Percentiles rank a stretch among this genome's conserved stretches.
phyloP scores from a whole-genome alignment of 2,113 vertebrate species.

The Corythoichthys intestinalis region DNA sequence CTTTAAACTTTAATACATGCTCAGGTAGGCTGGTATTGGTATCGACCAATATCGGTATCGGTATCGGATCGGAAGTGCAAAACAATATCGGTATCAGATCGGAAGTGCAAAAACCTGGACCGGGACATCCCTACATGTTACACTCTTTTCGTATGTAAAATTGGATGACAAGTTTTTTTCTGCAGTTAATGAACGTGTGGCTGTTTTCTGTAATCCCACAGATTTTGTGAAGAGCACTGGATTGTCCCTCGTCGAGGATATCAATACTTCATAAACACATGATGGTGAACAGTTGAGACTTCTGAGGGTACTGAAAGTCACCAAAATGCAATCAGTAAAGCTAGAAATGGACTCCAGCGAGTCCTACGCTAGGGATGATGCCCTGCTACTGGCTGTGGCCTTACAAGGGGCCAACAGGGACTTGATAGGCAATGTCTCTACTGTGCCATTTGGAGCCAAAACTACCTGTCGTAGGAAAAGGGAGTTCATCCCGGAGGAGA shows the following conservation, averaged over 20 bases:
- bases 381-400: slow-evolving; percentile 77
- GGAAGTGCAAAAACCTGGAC: too few relatives aligned
- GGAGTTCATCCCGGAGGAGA: slow-evolving; percentile 95
- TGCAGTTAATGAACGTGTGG: neutral
- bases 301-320: slow-evolving; percentile 25
- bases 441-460: slow-evolving; percentile 73
- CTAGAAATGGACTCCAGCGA: slow-evolving; percentile 78
- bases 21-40: too few relatives aligned
- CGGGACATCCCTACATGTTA: too few relatives aligned
- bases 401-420: slow-evolving; percentile 72
- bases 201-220: slow-evolving; percentile 34
- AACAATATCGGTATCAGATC: too few relatives aligned
- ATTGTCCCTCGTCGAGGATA: slow-evolving; percentile 10
- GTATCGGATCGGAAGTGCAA: too few relatives aligned
- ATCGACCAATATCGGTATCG: too few relatives aligned
- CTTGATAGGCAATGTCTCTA: slow-evolving; percentile 44
- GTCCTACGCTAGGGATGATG: slow-evolving; percentile 74
- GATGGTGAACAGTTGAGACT: slow-evolving; percentile 43
- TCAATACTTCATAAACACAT: slow-evolving; percentile 18
- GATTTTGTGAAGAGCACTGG: slow-evolving; percentile 28
- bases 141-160: too few relatives aligned
- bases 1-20: too few relatives aligned
- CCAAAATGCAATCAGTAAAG: slow-evolving; percentile 90
- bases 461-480: slow-evolving; percentile 82
- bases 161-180: neutral